Base-by-base conservation (phyloP, 2,888 invertebrate species). In the Scaeva pyrastri region DNA sequence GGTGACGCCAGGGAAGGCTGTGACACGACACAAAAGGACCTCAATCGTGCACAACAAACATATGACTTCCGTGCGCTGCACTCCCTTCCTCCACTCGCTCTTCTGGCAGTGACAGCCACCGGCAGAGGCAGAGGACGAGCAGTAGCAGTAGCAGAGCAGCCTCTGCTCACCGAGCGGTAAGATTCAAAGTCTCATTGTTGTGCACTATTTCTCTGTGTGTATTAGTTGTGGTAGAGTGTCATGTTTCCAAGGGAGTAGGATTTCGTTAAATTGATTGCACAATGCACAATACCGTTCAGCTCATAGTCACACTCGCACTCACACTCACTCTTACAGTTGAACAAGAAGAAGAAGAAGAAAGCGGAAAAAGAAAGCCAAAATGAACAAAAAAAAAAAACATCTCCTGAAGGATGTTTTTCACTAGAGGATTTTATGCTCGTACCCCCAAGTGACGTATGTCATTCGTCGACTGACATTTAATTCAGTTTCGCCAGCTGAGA, bases 391-490 rank as follows among this genome's bases (percentile, higher is more conserved):
- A 8, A 26, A 52, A 70, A n/a, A 26, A 72, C 58, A 74, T 74
- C 70, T 74, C 78, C 71, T 70, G 52, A 39, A 75, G 84, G 75
- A 76, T 75, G 75, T 85, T 85, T 80, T 80, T 85, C 81, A 73
- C 48, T 58, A 31, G 55, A 36, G 36, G 62, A 70, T 74, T 68
- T 66, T 60, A 80, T 74, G 48, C 62, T 11, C 64, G 19, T 73
- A 45, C 52, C 39, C 64, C 39, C 23, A 52, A 80, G 64, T 81
- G 82, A 86, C 74, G 82, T 86, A 77, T 74, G 86, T 78, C 82
- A 82, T 81, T 82, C 86, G 77, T 52, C 86, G 77, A 86, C 77
- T 86, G 86, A 86, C 82, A 86, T 82, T 86, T 86, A 86, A 86
- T 86, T 86, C 86, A 82, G 85, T 73, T 77, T 77, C 72, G 50